Evolutionary conservation across 2,113 vertebrate species (phyloP), one percentile per base, ranked within the genome.

Genomic region (Alaudala cheleensis): DNA sequence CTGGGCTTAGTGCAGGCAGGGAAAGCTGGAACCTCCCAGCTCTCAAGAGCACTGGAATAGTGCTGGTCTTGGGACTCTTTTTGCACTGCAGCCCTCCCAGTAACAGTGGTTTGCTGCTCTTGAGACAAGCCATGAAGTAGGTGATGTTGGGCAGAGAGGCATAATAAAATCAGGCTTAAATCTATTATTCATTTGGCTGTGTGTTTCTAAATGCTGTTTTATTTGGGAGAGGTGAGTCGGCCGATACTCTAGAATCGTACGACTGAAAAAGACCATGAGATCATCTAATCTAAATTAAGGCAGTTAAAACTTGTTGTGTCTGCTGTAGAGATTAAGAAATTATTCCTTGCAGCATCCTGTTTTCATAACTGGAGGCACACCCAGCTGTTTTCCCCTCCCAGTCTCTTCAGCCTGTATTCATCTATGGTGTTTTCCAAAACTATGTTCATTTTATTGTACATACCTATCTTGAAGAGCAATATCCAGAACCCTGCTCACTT

Each of bases 281-380:
- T 97, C 91, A 95, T 93, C 67, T 81, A 60, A 81, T 94, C 80
- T 95, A 88, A 96, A 91, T 92, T 88, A 71, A 90, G 86, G 81
- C 72, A 4, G 5, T 94, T 96, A 83, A 81, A 92, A 86, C 12
- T 83, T 93, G 71, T 77, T 95, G 51, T 82, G 71, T 90, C 94
- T 96, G 67, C 88, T 83, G 19, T 26, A 81, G 86, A 95, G 76
- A 94, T 93, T 76, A 94, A 96, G 93, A 91, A 94, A 94, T 95
- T 74, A 96, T 71, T 96, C 86, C 86, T 95, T 91, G 60, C 80
- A 95, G 92, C 91, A 92, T 97, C 83, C 91, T 91, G 95, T 95
- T 95, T 97, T 95, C 44, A 28, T 86, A 74, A 81, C 40, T 86
- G 34, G 64, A 62, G 86, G 70, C 86, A 95, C 92, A 84, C 92